Conservation (phyloP, 2,888 invertebrate genomes). For the Silvanus unidentatus region DNA sequence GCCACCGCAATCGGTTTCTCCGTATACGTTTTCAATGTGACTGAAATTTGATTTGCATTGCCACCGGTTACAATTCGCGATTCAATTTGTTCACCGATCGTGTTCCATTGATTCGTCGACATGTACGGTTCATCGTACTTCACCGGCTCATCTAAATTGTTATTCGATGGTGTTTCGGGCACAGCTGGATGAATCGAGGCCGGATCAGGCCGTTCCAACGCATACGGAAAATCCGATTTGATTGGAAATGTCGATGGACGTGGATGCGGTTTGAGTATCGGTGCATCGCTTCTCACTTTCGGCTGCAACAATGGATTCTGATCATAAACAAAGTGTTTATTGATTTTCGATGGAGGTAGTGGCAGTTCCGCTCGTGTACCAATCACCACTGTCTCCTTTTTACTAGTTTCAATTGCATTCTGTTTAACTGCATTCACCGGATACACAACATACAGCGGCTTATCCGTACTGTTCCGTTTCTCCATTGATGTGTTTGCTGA, state of each 20-base stretch:
- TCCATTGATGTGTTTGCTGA: slow-evolving; percentile 14
- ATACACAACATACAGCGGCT: slow-evolving; percentile 52
- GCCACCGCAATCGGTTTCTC: slow-evolving; percentile 61
- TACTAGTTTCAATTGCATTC: slow-evolving; percentile 45
- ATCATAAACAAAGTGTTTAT: slow-evolving; percentile 38
- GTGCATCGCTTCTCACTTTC: slow-evolving; percentile 43
- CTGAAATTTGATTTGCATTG: slow-evolving; percentile 38
- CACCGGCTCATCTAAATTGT: slow-evolving; percentile 26
- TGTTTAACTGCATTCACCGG: slow-evolving; percentile 54
- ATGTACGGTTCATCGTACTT: slow-evolving; percentile 21
- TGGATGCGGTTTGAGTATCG: slow-evolving; percentile 44
- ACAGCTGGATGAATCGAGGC: slow-evolving; percentile 37
- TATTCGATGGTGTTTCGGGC: slow-evolving; percentile 41
- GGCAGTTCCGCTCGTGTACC: slow-evolving; percentile 52
- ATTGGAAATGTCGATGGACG: slow-evolving; percentile 37
- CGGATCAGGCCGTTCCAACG: slow-evolving; percentile 55
- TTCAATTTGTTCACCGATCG: slow-evolving; percentile 40
- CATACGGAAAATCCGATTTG: slow-evolving; percentile 60
- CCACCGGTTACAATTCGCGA: slow-evolving; percentile 45
- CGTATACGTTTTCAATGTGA: slow-evolving; percentile 43
- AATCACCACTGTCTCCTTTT: slow-evolving; percentile 52
- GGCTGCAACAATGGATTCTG: slow-evolving; percentile 46
- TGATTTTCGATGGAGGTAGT: slow-evolving; percentile 41
- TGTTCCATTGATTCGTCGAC: slow-evolving; percentile 42
- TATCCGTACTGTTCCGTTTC: slow-evolving; percentile 36